Evolutionary conservation across 2,888 invertebrate species (phyloP).

Genomic region (Euplagia quadripunctaria): DNA sequence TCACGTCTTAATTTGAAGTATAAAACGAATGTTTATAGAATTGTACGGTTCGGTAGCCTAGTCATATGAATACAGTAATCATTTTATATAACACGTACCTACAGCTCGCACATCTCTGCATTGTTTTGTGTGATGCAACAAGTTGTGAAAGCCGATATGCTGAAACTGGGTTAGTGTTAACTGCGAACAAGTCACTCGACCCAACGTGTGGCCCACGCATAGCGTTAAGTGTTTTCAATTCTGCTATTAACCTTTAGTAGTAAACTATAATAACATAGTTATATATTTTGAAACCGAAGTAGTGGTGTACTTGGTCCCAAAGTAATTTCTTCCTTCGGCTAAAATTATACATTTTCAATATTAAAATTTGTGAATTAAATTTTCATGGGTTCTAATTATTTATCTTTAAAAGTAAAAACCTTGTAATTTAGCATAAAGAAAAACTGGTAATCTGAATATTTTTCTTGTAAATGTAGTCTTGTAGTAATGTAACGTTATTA

Average conservation of each 20-base stretch:
- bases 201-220: neutral
- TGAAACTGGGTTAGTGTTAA: conserved; percentile 82
- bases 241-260: neutral
- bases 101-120: conserved; percentile 53
- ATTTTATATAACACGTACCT: conserved; percentile 45
- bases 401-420: too few relatives aligned
- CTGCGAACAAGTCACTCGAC: conserved; percentile 56
- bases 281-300: too few relatives aligned
- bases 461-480: too few relatives aligned
- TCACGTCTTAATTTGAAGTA: neutral
- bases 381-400: too few relatives aligned
- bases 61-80: conserved; percentile 31
- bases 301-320: neutral
- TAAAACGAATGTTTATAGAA: neutral
- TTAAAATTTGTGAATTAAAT: too few relatives aligned
- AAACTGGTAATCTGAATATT: too few relatives aligned
- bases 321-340: neutral
- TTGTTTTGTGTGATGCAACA: conserved; percentile 68
- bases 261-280: neutral
- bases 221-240: neutral
- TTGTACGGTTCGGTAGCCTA: conserved; percentile 1
- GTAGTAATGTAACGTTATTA: too few relatives aligned
- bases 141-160: conserved; percentile 82
- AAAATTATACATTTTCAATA: neutral
- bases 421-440: too few relatives aligned